phyloP scores from a whole-genome alignment of 2,888 invertebrate genomes.

The Metellina segmentata region DNA sequence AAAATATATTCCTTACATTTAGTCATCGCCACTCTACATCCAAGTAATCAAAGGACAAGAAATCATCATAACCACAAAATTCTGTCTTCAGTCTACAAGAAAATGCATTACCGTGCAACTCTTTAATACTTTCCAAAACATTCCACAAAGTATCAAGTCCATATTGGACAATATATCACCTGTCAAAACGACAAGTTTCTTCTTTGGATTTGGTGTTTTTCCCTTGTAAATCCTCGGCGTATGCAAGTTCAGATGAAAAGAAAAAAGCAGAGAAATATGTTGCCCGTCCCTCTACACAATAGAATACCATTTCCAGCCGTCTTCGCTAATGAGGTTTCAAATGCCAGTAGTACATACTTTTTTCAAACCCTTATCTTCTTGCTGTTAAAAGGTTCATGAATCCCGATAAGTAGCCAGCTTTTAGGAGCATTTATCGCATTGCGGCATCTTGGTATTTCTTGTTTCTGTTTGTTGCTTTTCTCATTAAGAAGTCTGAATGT shows the following conservation, averaged over 20 bases:
- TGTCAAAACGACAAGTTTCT: too few relatives aligned
- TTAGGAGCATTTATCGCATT: conserved; percentile 31
- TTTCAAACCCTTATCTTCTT: conserved; percentile 12
- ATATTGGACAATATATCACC: too few relatives aligned
- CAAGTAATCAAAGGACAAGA: too few relatives aligned
- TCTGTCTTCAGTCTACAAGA: too few relatives aligned
- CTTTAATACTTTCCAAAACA: too few relatives aligned
- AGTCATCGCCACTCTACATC: too few relatives aligned
- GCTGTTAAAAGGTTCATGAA: conserved; percentile 41
- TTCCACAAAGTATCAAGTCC: too few relatives aligned
- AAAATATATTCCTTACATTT: too few relatives aligned
- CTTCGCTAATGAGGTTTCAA: conserved; percentile 56
- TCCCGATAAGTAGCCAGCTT: conserved; percentile 18
- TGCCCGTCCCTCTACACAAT: conserved; percentile 33
- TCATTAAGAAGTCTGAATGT: conserved; percentile 48
- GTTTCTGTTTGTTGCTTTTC: conserved; percentile 17
- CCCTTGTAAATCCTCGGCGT: not conserved
- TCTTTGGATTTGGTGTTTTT: too few relatives aligned
- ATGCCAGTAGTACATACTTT: conserved; percentile 28
- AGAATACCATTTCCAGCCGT: conserved; percentile 24
- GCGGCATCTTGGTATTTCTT: conserved; percentile 39
- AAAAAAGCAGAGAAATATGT: conserved; percentile 5
- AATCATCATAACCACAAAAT: too few relatives aligned
- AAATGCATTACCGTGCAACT: too few relatives aligned
- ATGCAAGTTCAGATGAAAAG: not conserved